phyloP scores from a whole-genome alignment of 2,113 vertebrate species.

The Calonectris borealis region DNA sequence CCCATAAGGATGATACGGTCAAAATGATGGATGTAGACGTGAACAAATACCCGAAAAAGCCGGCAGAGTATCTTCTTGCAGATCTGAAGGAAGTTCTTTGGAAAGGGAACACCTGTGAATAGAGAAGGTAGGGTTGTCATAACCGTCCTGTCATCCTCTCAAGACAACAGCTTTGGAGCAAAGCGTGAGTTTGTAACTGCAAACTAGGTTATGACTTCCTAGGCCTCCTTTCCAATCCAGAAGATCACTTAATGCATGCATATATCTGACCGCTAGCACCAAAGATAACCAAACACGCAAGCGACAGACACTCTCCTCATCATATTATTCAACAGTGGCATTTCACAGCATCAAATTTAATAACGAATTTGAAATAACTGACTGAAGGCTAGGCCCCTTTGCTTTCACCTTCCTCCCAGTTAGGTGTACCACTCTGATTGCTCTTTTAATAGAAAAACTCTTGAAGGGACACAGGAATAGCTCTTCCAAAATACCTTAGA shows the following conservation, averaged over 20 bases:
- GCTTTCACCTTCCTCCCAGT: not conserved
- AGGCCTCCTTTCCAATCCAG: not conserved
- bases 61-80: constrained; percentile 90
- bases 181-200: not conserved
- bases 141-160: not conserved
- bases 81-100: constrained; percentile 88
- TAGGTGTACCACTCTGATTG: not conserved
- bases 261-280: not conserved
- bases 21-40: constrained; percentile 89
- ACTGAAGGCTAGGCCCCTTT: not conserved
- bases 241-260: not conserved
- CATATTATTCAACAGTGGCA: not conserved
- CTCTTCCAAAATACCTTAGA: not conserved
- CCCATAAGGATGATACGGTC: constrained; percentile 86
- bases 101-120: constrained; percentile 82
- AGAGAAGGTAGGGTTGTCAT: not conserved
- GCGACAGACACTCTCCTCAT: not conserved
- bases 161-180: not conserved
- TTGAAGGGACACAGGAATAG: not conserved
- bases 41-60: constrained; percentile 86
- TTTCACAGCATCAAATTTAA: not conserved
- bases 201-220: not conserved
- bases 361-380: not conserved
- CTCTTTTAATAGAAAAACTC: not conserved
- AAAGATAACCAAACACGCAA: not conserved